Evolutionary conservation across 2,888 invertebrate genomes (phyloP).

Genomic region (Sesia bembeciformis): DNA sequence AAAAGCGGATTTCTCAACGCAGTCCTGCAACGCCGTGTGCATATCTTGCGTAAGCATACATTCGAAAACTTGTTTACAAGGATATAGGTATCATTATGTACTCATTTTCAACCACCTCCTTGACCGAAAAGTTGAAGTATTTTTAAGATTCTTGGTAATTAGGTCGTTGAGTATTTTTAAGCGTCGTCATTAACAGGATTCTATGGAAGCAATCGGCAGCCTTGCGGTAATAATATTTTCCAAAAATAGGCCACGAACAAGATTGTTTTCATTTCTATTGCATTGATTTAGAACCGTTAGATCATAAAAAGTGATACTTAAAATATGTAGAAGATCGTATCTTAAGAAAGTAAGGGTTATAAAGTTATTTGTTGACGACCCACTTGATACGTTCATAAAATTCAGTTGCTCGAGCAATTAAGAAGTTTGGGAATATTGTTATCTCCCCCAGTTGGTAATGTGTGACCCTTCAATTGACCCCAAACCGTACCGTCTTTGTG

Average conservation of each 20-base stretch:
- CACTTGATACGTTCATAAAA: neutral
- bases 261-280: too few relatives aligned
- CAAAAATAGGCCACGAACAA: too few relatives aligned
- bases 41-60: slow-evolving; percentile 6
- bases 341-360: too few relatives aligned
- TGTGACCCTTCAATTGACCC: slow-evolving; percentile 55
- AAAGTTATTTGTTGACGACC: too few relatives aligned
- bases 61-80: slow-evolving; percentile 19
- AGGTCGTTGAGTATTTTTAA: too few relatives aligned
- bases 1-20: neutral
- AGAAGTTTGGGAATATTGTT: slow-evolving; percentile 16
- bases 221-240: too few relatives aligned
- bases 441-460: slow-evolving; percentile 32
- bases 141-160: too few relatives aligned
- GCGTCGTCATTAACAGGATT: too few relatives aligned
- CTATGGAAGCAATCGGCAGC: too few relatives aligned
- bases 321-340: too few relatives aligned
- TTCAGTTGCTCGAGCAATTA: neutral
- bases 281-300: too few relatives aligned
- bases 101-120: neutral
- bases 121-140: neutral
- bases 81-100: slow-evolving; percentile 8
- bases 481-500: slow-evolving; percentile 27
- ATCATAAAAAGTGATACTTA: too few relatives aligned
- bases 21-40: neutral